A percentile compares a stretch with the other conserved stretches of the same genome.
Conservation (phyloP, 2,888 invertebrate species). For the Spicauda simplicius region DNA sequence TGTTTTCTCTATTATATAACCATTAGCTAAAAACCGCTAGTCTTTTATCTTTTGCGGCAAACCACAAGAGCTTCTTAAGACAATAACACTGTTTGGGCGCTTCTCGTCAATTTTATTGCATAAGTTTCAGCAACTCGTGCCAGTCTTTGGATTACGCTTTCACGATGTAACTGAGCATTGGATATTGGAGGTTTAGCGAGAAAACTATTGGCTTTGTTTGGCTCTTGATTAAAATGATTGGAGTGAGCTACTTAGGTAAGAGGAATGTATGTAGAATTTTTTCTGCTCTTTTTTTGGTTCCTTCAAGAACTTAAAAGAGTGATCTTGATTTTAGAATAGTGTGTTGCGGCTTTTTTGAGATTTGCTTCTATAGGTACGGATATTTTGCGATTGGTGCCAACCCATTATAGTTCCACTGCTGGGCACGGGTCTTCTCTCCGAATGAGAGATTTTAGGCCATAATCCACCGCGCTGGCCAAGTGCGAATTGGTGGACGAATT, state of each 20-base stretch:
- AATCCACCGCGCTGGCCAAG: too few relatives aligned
- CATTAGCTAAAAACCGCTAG: background rate
- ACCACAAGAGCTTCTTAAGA: conserved; percentile 44
- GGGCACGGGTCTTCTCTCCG: too few relatives aligned
- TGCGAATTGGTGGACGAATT: too few relatives aligned
- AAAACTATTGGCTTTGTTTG: conserved; percentile 21
- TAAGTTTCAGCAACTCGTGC: conserved; percentile 43
- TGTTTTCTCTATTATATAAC: background rate
- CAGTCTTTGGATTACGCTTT: background rate
- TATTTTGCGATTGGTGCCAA: too few relatives aligned
- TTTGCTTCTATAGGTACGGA: too few relatives aligned
- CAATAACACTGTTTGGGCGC: conserved; percentile 47
- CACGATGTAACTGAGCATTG: background rate
- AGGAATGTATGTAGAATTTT: too few relatives aligned
- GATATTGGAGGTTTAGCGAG: conserved; percentile 20
- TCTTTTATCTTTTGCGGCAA: conserved; percentile 26
- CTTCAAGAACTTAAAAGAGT: too few relatives aligned
- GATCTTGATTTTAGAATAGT: too few relatives aligned
- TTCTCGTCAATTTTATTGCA: conserved; percentile 51
- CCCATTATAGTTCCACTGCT: too few relatives aligned
- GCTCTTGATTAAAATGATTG: conserved; percentile 15
- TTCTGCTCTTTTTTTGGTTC: too few relatives aligned
- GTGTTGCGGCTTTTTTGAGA: too few relatives aligned
- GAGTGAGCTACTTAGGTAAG: background rate
- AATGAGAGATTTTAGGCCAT: too few relatives aligned